Percentiles rank a stretch among this genome's conserved stretches.
Conservation (phyloP, 1,140 invertebrate genomes). For the Drosophila arizonae region DNA sequence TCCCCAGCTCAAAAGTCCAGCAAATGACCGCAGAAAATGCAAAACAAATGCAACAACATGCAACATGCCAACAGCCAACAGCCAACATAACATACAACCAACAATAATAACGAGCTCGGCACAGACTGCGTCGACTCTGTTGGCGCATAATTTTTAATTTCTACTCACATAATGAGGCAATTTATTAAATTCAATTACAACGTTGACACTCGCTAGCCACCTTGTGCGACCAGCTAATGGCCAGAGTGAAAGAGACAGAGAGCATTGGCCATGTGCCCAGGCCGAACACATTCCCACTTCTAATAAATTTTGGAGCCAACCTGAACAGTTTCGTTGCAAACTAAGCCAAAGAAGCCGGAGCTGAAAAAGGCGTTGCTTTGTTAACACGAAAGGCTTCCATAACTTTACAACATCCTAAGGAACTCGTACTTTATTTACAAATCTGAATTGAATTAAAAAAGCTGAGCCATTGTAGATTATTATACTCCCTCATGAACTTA, state of each 20-base stretch:
- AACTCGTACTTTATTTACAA: no score
- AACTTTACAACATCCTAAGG: no score
- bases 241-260: not conserved
- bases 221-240: slow-evolving; percentile 12
- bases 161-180: slow-evolving; percentile 72
- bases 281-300: not conserved
- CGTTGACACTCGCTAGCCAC: slow-evolving; percentile 59
- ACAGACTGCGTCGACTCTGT: slow-evolving; percentile 34
- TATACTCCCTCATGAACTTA: no score
- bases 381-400: not conserved
- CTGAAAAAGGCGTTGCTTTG: not conserved
- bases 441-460: no score
- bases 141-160: slow-evolving; percentile 74
- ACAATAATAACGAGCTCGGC: slow-evolving; percentile 34
- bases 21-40: slow-evolving; percentile 69
- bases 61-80: slow-evolving; percentile 29
- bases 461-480: no score
- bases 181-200: slow-evolving; percentile 80
- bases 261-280: not conserved
- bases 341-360: no score
- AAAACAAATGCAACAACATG: slow-evolving; percentile 62
- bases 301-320: slow-evolving; percentile 12
- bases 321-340: not conserved
- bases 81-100: slow-evolving; percentile 13
- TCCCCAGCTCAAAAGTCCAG: slow-evolving; percentile 38